phyloP scores from a whole-genome alignment of 2,888 invertebrate species.

The Heliconius erato region DNA sequence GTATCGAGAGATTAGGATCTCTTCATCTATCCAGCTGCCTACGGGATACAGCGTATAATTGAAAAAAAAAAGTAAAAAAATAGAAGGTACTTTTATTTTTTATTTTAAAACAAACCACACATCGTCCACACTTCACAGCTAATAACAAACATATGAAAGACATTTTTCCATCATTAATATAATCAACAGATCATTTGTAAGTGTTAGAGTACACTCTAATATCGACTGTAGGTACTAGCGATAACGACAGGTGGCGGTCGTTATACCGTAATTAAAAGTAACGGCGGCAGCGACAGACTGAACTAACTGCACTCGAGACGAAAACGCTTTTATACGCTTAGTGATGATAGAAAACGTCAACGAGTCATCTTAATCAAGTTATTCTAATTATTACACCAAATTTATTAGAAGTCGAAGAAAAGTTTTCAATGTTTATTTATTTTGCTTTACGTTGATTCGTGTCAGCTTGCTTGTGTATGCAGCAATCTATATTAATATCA shows the following conservation, averaged over 20 bases:
- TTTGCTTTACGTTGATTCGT: not conserved
- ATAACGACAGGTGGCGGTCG: slow-evolving; percentile 17
- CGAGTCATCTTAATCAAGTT: slow-evolving; percentile 4
- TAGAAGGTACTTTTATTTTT: too few species aligned
- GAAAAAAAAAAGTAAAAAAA: not conserved
- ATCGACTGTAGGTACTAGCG: not conserved
- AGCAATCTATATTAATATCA: not conserved
- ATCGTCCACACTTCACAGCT: not conserved
- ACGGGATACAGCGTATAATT: not conserved
- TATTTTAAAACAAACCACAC: not conserved
- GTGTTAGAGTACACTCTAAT: not conserved
- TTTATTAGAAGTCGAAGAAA: slow-evolving; percentile 22
- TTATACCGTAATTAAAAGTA: slow-evolving; percentile 26
- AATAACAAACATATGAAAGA: not conserved
- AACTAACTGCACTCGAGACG: not conserved
- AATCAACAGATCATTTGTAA: slow-evolving; percentile 27
- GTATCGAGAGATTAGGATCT: too few species aligned
- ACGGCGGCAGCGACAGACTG: slow-evolving; percentile 27
- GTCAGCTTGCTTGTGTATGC: not conserved
- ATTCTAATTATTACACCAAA: slow-evolving; percentile 5
- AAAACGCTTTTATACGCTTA: not conserved
- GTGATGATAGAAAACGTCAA: slow-evolving; percentile 19
- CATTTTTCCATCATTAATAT: slow-evolving; percentile 3
- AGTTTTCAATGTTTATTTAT: not conserved
- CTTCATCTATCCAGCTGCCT: too few species aligned